Conservation (phyloP, 2,888 invertebrate genomes). For the Hetaerina titia region DNA sequence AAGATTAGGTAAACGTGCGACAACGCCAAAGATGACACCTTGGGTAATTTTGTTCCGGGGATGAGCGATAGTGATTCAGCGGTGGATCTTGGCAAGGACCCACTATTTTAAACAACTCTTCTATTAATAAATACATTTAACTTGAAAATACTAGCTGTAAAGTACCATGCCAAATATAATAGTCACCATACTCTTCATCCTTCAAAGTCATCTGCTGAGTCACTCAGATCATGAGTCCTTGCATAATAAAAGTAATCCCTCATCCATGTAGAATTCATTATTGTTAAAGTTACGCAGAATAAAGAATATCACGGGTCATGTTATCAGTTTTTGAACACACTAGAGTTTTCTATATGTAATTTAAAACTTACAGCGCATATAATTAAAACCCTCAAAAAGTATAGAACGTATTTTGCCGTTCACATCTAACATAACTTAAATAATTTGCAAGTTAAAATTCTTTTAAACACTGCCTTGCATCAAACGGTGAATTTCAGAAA, state of each 20-base stretch:
- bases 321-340: too few relatives aligned
- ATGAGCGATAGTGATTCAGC: conserved; percentile 65
- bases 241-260: background rate
- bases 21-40: conserved; percentile 57
- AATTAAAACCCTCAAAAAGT: too few relatives aligned
- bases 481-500: too few relatives aligned
- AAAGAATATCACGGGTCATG: too few relatives aligned
- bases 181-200: background rate
- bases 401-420: too few relatives aligned
- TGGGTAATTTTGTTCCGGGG: conserved; percentile 57
- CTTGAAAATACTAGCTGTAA: background rate
- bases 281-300: too few relatives aligned
- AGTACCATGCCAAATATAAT: background rate
- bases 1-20: conserved; percentile 50
- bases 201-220: background rate
- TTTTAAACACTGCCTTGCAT: too few relatives aligned
- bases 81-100: conserved; percentile 3
- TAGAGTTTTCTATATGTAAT: too few relatives aligned
- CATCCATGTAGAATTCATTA: too few relatives aligned
- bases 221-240: background rate
- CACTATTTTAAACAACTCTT: conserved; percentile 4
- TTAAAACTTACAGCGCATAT: too few relatives aligned
- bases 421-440: too few relatives aligned
- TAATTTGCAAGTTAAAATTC: too few relatives aligned
- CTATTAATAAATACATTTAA: background rate